These are phyloP conservation scores for Caenorhabditis auriculariae DNA, from an alignment of 2,888 invertebrate species.

Conservation along the genomic window DNA sequence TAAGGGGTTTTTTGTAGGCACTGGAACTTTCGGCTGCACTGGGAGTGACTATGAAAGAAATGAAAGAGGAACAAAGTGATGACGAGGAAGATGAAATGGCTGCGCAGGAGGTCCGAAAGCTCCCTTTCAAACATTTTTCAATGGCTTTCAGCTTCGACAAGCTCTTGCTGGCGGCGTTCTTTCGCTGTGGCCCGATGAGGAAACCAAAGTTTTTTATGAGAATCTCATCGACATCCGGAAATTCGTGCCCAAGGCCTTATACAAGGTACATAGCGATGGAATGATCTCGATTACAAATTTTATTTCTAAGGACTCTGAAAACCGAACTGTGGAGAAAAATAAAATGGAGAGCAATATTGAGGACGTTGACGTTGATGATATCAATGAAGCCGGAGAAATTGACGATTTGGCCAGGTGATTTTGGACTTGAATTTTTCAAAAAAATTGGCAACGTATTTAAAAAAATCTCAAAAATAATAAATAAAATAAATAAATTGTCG, in stretches of 20 bases:
- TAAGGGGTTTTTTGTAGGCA: slow-evolving; percentile 2
- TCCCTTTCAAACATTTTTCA: neutral
- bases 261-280: slow-evolving; percentile 21
- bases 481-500: no score
- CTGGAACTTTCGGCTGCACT: slow-evolving; percentile 29
- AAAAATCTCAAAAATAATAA: no score
- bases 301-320: slow-evolving; percentile 25
- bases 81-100: slow-evolving; percentile 56
- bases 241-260: slow-evolving; percentile 37
- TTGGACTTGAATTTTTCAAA: no score
- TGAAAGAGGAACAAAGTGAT: slow-evolving; percentile 58
- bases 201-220: slow-evolving; percentile 50
- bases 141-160: slow-evolving; percentile 31
- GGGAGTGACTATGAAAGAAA: slow-evolving; percentile 39
- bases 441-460: no score
- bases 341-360: slow-evolving; percentile 27
- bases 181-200: slow-evolving; percentile 52
- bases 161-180: slow-evolving; percentile 48
- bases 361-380: slow-evolving; percentile 34
- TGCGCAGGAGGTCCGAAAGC: slow-evolving; percentile 27
- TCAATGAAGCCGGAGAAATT: slow-evolving; percentile 14
- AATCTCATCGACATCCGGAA: slow-evolving; percentile 38
- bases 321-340: slow-evolving; percentile 22
- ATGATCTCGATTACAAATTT: neutral
- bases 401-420: no score